Conservation (phyloP, 2,888 invertebrate species). For the Zeuzera pyrina region DNA sequence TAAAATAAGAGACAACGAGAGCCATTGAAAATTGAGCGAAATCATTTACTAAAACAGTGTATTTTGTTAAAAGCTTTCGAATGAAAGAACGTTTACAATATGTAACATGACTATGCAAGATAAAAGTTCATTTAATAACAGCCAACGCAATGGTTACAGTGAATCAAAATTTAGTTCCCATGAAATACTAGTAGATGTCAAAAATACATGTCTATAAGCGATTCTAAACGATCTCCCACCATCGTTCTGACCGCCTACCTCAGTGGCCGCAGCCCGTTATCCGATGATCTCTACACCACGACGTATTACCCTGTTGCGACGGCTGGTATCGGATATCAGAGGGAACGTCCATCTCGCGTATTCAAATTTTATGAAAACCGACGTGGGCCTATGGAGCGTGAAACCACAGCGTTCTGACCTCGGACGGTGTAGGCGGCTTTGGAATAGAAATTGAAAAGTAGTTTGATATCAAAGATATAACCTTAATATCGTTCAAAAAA, state of each 20-base stretch:
- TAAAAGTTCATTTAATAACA: no score
- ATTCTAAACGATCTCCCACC: constrained; percentile 42
- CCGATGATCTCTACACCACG: constrained; percentile 30
- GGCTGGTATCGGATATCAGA: constrained; percentile 38
- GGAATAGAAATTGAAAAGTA: no score
- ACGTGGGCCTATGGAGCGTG: constrained; percentile 45
- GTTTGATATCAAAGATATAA: no score
- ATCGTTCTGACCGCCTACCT: constrained; percentile 42
- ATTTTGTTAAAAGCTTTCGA: no score
- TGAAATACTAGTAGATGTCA: constrained; percentile 44
- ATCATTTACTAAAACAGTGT: no score
- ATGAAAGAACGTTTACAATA: no score
- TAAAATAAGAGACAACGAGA: no score
- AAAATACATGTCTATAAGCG: constrained; percentile 29
- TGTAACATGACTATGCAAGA: no score
- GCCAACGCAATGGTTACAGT: no score
- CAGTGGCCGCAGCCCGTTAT: constrained; percentile 49
- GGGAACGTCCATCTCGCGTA: constrained; percentile 18
- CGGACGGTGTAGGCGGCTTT: constrained; percentile 14
- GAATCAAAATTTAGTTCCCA: no score
- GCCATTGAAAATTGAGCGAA: no score
- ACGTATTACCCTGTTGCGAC: constrained; percentile 8
- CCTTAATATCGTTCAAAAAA: no score
- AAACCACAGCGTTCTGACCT: constrained; percentile 30
- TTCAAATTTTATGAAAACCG: constrained; percentile 37